phyloP scores from a whole-genome alignment of 2,797 vertebrate genomes.

The Leuciscus waleckii region DNA sequence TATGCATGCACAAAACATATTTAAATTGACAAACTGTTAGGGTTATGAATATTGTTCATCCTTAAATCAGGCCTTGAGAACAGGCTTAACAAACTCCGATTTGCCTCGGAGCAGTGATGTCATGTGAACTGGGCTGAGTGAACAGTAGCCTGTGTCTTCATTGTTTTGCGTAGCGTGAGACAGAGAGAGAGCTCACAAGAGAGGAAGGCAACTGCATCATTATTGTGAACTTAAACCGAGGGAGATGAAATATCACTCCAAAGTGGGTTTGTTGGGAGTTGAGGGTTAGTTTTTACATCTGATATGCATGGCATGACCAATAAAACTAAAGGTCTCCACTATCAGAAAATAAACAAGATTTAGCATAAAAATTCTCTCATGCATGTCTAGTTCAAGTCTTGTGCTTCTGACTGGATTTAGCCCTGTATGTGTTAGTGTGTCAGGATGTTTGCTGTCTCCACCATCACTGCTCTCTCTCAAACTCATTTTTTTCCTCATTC shows the following conservation, averaged over 20 bases:
- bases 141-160: slow-evolving; percentile 37
- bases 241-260: slow-evolving; percentile 10
- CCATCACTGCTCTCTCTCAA: background rate
- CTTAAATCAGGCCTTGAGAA: slow-evolving; percentile 37
- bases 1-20: background rate
- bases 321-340: background rate
- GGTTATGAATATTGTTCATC: slow-evolving; percentile 48
- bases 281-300: background rate
- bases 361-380: background rate
- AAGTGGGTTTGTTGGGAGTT: background rate
- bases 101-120: slow-evolving; percentile 58
- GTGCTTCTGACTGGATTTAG: background rate
- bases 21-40: slow-evolving; percentile 16
- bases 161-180: slow-evolving; percentile 55
- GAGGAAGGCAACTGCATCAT: slow-evolving; percentile 17
- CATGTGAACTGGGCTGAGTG: slow-evolving; percentile 55
- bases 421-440: slow-evolving; percentile 6
- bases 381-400: background rate
- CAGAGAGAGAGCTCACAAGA: background rate
- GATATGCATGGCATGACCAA: background rate
- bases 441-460: slow-evolving; percentile 48
- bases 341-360: background rate
- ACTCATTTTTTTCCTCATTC: slow-evolving; percentile 54
- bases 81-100: slow-evolving; percentile 24
- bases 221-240: background rate